phyloP scores from a whole-genome alignment of 2,888 invertebrate species.

The Hesperia comma region DNA sequence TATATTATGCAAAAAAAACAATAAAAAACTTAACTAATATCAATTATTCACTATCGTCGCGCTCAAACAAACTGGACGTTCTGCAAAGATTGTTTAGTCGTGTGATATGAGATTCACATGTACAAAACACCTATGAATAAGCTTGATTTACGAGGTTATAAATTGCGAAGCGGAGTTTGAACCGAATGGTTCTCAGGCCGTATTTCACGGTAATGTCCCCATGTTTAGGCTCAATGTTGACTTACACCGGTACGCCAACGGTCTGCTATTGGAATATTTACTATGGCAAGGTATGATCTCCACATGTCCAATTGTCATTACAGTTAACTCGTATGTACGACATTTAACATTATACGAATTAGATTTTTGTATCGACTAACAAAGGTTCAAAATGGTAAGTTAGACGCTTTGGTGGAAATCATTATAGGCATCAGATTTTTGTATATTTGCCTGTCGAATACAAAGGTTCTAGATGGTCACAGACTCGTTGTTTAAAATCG shows the following conservation, averaged over 20 bases:
- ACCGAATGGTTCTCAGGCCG: slow-evolving; percentile 59
- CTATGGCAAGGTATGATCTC: slow-evolving; percentile 4
- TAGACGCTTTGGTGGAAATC: no score
- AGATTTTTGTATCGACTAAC: no score
- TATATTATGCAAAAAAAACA: no score
- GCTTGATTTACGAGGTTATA: slow-evolving; percentile 62
- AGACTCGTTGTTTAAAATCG: no score
- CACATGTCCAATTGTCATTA: neutral
- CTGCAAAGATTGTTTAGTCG: slow-evolving; percentile 10
- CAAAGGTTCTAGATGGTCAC: no score
- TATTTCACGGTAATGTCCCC: slow-evolving; percentile 64
- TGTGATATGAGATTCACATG: slow-evolving; percentile 49
- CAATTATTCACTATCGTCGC: neutral
- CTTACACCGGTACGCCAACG: slow-evolving; percentile 37
- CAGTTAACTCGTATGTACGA: no score
- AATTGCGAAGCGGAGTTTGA: slow-evolving; percentile 57
- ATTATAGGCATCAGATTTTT: no score
- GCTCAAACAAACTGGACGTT: neutral
- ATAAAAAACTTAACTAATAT: no score
- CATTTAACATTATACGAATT: no score
- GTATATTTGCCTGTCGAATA: no score
- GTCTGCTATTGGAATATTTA: slow-evolving; percentile 22
- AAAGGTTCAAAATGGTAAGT: no score
- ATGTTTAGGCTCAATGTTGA: slow-evolving; percentile 54
- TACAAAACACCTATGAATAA: slow-evolving; percentile 64